Percentiles rank a stretch among this genome's conserved stretches.
These are phyloP conservation scores for Heliconius nattereri DNA, from an alignment of 1,140 invertebrate genomes.

Conservation along the genomic window DNA sequence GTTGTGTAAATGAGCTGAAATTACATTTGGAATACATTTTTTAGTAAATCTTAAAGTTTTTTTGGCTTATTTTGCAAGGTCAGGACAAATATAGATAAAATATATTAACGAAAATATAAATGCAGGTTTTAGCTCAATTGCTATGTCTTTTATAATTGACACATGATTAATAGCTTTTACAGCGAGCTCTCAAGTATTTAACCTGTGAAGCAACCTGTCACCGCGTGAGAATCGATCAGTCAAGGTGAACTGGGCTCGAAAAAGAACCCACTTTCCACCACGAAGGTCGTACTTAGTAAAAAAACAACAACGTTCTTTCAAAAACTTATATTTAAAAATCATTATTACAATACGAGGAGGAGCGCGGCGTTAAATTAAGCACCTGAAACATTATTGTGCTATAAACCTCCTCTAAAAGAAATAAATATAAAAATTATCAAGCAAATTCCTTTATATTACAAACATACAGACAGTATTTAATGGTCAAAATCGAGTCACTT, in stretches of 20 bases:
- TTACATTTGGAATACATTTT: neutral
- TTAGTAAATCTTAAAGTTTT: neutral
- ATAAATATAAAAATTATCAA: constrained; percentile 33
- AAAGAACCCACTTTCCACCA: constrained; percentile 67
- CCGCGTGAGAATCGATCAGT: constrained; percentile 65
- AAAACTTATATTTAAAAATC: constrained; percentile 69
- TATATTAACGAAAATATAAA: neutral
- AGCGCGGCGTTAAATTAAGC: constrained; percentile 28
- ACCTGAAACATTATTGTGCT: constrained; percentile 36
- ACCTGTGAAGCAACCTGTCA: constrained; percentile 51
- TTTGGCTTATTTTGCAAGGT: neutral
- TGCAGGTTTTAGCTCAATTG: neutral
- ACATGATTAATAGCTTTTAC: constrained; percentile 19
- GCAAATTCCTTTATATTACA: constrained; percentile 6
- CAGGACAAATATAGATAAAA: neutral
- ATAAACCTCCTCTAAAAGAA: constrained; percentile 15
- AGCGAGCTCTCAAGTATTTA: constrained; percentile 26
- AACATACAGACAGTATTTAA: neutral
- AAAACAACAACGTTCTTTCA: constrained; percentile 53
- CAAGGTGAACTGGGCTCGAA: constrained; percentile 69
- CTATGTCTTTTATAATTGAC: constrained; percentile 9
- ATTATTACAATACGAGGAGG: constrained; percentile 50
- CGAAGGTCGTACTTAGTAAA: constrained; percentile 61
- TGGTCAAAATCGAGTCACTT: neutral
- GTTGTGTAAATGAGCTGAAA: neutral